These are phyloP conservation scores for Melanerpes aurifrons DNA, from an alignment of 2,113 vertebrate genomes.

Conservation along the genomic window DNA sequence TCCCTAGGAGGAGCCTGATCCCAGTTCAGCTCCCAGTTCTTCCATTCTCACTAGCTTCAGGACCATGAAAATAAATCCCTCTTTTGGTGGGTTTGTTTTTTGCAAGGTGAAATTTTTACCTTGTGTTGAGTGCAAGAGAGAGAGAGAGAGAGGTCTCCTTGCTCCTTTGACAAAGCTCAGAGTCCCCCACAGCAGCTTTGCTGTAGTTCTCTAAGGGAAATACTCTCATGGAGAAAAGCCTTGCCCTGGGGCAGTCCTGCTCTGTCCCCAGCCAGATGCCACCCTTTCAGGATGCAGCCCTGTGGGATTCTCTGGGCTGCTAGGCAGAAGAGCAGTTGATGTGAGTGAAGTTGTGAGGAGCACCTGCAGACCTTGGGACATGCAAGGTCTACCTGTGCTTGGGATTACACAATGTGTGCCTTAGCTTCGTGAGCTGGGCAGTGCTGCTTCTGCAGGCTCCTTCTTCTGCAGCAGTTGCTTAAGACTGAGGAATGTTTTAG, in stretches of 20 bases:
- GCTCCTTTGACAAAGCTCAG: not conserved
- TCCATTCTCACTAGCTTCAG: not conserved
- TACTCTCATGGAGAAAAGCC: not conserved
- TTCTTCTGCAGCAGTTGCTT: not conserved
- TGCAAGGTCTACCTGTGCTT: not conserved
- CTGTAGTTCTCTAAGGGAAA: not conserved
- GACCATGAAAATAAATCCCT: not conserved
- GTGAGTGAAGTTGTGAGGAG: not conserved
- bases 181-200: not conserved
- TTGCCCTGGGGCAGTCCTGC: not conserved
- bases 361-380: not conserved
- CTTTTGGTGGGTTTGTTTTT: not conserved
- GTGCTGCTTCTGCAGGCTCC: not conserved
- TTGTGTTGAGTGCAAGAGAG: not conserved
- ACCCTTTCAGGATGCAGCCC: not conserved
- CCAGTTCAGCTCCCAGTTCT: not conserved
- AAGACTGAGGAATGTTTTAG: not conserved
- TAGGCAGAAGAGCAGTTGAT: not conserved
- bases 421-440: not conserved
- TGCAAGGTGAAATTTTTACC: not conserved
- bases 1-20: not conserved
- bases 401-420: not conserved
- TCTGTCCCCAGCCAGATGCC: not conserved
- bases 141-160: not conserved
- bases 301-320: not conserved